Evolutionary conservation across 2,888 invertebrate species (phyloP).

Genomic region (Bellardia pandia): DNA sequence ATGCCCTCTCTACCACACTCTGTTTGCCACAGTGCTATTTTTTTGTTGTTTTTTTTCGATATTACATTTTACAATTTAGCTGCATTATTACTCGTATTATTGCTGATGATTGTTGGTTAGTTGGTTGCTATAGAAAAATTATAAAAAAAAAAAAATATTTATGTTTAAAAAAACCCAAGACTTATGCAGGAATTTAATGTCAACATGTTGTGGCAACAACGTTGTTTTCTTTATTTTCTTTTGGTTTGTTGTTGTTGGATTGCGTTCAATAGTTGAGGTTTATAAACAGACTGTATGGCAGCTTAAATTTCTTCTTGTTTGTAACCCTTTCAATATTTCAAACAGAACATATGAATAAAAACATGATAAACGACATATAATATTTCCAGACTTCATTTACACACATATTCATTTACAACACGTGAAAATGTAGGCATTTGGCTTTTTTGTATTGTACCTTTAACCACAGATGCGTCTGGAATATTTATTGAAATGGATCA

Average conservation of each 20-base stretch:
- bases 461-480: slow-evolving; percentile 40
- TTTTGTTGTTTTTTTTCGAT: neutral
- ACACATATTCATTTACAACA: slow-evolving; percentile 1
- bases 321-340: slow-evolving; percentile 42
- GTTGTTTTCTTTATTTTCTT: slow-evolving; percentile 32
- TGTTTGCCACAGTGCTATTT: neutral
- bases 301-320: slow-evolving; percentile 45
- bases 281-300: slow-evolving; percentile 63
- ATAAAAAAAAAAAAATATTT: neutral
- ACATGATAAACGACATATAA: slow-evolving; percentile 51
- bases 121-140: slow-evolving; percentile 45
- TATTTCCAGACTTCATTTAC: slow-evolving; percentile 45
- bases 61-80: slow-evolving; percentile 44
- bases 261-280: slow-evolving; percentile 3
- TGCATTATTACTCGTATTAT: slow-evolving; percentile 59
- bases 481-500: neutral
- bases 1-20: slow-evolving; percentile 37
- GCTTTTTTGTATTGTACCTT: neutral
- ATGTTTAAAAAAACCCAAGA: neutral
- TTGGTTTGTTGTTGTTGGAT: neutral
- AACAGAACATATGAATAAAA: slow-evolving; percentile 39
- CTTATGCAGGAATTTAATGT: slow-evolving; percentile 69
- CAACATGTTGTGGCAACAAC: slow-evolving; percentile 59
- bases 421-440: slow-evolving; percentile 39
- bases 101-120: slow-evolving; percentile 47